Base-by-base conservation (phyloP, 2,888 invertebrate species). In the Pelosia muscerda region DNA sequence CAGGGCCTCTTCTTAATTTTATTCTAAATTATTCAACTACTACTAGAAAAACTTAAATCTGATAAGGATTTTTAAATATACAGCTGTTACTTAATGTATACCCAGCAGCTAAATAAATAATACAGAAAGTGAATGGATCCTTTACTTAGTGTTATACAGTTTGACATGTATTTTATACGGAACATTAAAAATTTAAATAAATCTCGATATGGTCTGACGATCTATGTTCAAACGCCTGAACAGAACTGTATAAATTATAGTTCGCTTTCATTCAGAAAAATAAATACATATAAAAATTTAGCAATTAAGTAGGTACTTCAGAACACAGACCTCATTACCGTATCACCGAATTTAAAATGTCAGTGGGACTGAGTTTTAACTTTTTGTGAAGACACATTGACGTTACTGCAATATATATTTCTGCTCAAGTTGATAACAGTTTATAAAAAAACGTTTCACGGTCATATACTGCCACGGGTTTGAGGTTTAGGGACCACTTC, bases 141-240 rank as follows among this genome's bases (percentile, higher is more conserved):
- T n/a, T 15, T 49, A 6, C 8, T 1, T n/a, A n/a, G 49, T 49
- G n/a, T 49, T 49, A 49, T 49, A 49, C 49, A 6, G 49, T 49
- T 42, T 49, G 49, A 49, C 49, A n/a, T n/a, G 49, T 49, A 49
- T 49, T 49, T 49, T 49, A 49, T 49, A 49, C 49, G 49, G 8
- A 49, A n/a, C 49, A 49, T 19, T 42, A 19, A 19, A 38, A 42
- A 19, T 19, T 19, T 19, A 19, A 19, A 42, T 19, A 42, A 42
- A 11, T 19, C 42, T 19, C 42, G 42, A 19, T 19, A 42, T 42
- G 42, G 19, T 42, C 6, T 6, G 42, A 19, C 19, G 42, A 19
- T 0, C 19, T 42, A 42, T 42, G 19, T 42, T 42, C 19, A 42
- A 42, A 42, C 5, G 42, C 5, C 42, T 42, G 42, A 42, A 19